Base-by-base conservation (phyloP, 2,113 vertebrate species). In the Hippocampus barbouri region DNA sequence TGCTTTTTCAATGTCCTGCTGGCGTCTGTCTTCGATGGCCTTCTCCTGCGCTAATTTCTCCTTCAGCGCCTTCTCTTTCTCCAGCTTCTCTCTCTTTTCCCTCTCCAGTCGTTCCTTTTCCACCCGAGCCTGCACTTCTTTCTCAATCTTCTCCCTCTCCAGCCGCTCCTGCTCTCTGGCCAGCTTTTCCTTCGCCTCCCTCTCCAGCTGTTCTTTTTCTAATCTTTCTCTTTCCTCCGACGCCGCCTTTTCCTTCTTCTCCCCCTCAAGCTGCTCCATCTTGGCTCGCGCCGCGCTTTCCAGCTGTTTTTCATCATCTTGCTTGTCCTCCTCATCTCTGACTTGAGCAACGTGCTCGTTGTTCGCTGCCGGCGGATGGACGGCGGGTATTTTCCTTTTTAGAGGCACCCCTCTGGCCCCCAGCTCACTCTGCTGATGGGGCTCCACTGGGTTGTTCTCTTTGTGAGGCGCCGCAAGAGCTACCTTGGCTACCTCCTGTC, bases 351-450 rank as follows among this genome's bases (percentile, higher is more conserved):
- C 25, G 25, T 72, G 67, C 23, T 80, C 71, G 11, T 83, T 75
- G 25, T 75, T 59, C 54, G 10, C 54, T 59, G 15, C 66, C n/a
- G 59, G 66, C 38, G 70, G 77, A 25, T 1, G 21, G 20, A 67
- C 66, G 4, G 72, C 64, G 4, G 54, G 2, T 57, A 1, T 25
- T 27, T 68, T 78, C 68, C 86, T 78, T 41, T 71, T 81, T 53
- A 92, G 81, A 0, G 89, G 90, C 3, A 93, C 91, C 8, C 91
- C 91, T 41, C 86, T 87, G 0, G 88, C 88, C 1, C 75, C 87
- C 0, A 87, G 78, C 43, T 88, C 87, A 21, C 60, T 76, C 47
- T 83, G 67, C 56, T 77, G 68, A 2, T 65, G 78, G 21, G 49
- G n/a, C 21, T 86, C 84, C 4, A 6, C 68, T 12, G 40, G 34